Evolutionary conservation across 2,113 vertebrate species (phyloP), one percentile per base, ranked within the genome.

Genomic region (Enhydra lutris): DNA sequence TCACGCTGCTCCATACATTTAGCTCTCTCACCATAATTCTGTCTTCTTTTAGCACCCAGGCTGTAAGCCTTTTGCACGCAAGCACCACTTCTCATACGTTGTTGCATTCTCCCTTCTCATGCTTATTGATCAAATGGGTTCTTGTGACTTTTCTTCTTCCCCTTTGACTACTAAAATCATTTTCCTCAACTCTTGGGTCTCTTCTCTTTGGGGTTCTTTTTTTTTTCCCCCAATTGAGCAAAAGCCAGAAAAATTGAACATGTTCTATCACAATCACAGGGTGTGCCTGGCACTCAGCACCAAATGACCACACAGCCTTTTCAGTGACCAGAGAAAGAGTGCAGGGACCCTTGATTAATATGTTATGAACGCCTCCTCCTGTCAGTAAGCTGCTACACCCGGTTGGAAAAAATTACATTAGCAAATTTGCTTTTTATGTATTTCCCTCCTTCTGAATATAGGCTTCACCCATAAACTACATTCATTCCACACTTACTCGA

Each of bases 391-490:
- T 67, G 15, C 12, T 85, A 29, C 26, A 23, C 20, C 61, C 36
- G 89, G 74, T 8, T 81, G 36, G 36, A 94, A 95, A 74, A 93
- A 78, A 78, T 89, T 55, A 81, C 78, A 84, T 84, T 23, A 88
- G 67, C 29, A 71, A 74, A 96, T 63, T 42, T 80, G 7, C 55
- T 97, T 86, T 91, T 91, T 67, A 74, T 73, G 1, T 59, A 45
- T 83, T 65, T 82, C 39, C 31, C 65, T 15, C 3, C 15, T 67
- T 81, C 67, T 50, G 45, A 71, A 94, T 12, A 76, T 29, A 93
- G 52, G 45, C 45, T 82, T 95, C 26, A 79, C 7, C 14, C 21
- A 61, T 63, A 94, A 97, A 87, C 4, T 59, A 39, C 3, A 78
- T 82, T 82, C 85, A 52, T 82, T 91, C 45, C 24, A 92, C 14